Base-by-base conservation (phyloP, 2,888 invertebrate genomes). In the Agrotis exclamationis region DNA sequence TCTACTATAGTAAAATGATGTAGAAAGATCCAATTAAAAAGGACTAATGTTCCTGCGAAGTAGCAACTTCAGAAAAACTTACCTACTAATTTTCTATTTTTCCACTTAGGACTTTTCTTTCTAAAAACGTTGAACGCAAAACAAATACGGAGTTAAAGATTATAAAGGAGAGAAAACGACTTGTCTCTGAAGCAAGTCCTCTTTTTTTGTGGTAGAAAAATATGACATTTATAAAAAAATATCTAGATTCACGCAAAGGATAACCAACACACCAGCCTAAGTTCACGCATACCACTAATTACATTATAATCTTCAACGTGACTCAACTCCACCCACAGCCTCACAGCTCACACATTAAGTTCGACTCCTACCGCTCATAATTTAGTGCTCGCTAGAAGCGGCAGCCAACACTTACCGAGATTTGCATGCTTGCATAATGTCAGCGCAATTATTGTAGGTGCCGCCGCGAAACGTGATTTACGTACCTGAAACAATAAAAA, bases 401-500 rank as follows among this genome's bases (percentile, higher is more conserved):
- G 64, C 56, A 71, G 48, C 53, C 63, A 69, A 63, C 51, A 69
- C 80, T 59, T 76, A 70, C 78, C 47, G n/a, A 50, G 33, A 57
- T 68, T 62, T 53, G 69, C 69, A 75, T 69, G 62, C 13, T 62
- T 54, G 75, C 63, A 62, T 74, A 79, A 80, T 62, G 64, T 57
- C 68, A 57, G 24, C 47, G 47, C 58, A 63, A 65, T 75, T 69
- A 69, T 13, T 58, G 64, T 59, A 50, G 57, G 58, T 28, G 62
- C 53, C 20, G 54, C 59, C 9, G 39, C 18, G 13, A 51, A 28
- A 56, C 0, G 28, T 20, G 6, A 56, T 63, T 54, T 63, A 80
- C 45, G 45, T 75, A 80, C 78, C 78, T 78, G 63, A n/a, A 78
- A 78, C 51, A 69, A 78, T 51, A 33, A 51, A 48, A 47, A 59